Evolutionary conservation across 2,113 vertebrate species (phyloP).

Genomic region (Thomomys bottae): DNA sequence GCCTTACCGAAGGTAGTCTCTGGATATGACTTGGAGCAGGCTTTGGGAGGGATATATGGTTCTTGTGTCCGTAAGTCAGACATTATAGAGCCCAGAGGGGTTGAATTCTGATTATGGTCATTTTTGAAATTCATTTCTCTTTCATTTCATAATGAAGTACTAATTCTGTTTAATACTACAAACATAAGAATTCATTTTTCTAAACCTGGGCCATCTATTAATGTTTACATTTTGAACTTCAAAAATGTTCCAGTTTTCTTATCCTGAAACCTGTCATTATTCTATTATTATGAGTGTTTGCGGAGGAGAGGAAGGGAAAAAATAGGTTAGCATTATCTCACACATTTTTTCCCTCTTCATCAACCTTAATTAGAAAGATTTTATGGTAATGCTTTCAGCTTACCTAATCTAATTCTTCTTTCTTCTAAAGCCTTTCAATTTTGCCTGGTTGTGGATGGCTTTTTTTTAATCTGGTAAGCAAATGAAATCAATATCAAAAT

Average conservation of each 20-base stretch:
- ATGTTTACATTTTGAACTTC: slow-evolving; percentile 37
- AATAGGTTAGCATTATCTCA: slow-evolving; percentile 57
- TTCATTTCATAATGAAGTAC: slow-evolving; percentile 39
- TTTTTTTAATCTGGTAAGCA: slow-evolving; percentile 34
- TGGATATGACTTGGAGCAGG: too few relatives aligned
- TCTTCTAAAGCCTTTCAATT: slow-evolving; percentile 44
- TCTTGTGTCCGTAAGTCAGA: neutral
- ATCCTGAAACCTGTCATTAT: slow-evolving; percentile 52
- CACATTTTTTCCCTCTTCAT: slow-evolving; percentile 4
- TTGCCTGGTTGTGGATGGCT: slow-evolving; percentile 7
- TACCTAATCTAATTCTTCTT: slow-evolving; percentile 63
- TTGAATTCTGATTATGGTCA: neutral
- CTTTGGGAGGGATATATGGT: fast-evolving
- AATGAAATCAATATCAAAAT: slow-evolving; percentile 58
- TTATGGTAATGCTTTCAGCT: slow-evolving; percentile 36
- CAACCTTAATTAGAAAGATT: slow-evolving; percentile 69
- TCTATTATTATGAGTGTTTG: slow-evolving; percentile 66
- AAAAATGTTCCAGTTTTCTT: slow-evolving; percentile 50
- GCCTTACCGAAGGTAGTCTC: neutral
- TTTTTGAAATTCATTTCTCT: neutral
- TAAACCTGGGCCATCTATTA: neutral
- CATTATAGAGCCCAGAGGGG: neutral
- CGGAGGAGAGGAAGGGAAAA: slow-evolving; percentile 20
- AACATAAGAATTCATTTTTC: slow-evolving; percentile 7
- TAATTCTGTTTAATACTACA: slow-evolving; percentile 4